Base-by-base conservation (phyloP, 2,797 vertebrate genomes). In the Echeneis naucrates region DNA sequence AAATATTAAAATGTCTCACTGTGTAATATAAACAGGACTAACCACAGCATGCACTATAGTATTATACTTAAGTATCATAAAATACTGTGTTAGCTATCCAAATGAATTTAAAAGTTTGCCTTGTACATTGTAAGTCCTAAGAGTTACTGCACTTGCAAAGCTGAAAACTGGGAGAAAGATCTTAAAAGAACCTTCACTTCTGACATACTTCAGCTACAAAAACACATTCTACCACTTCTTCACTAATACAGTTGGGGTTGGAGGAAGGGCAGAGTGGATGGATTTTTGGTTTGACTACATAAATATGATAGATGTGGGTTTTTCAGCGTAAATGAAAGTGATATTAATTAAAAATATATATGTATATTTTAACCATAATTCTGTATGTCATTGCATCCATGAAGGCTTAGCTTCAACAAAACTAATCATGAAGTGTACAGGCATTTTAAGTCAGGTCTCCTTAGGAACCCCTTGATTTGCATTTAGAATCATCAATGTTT, bases 201-300 rank as follows among this genome's bases (percentile, higher is more conserved):
- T 61, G 33, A 44, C 35, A 63, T 24, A 21, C 12, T 26, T 21
- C 16, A 42, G 2, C 27, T 24, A 13, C 12, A 60, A 27, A 52
- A 45, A 52, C 37, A 17, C 32, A 27, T 44, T 42, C 3, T 53
- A 21, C 53, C 68, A 38, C 47, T 50, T 50, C 19, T 47, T 13
- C 24, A 24, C 23, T 24, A 50, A 50, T 24, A 7, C 21, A 24
- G 5, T 24, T 2, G 1, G 23, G 4, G 21, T 6, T 50, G 2
- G 12, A 12, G 24, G 47, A 24, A 60, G 32, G 33, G 21, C 24
- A 5, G 50, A 14, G 1, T 51, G 24, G 54, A 17, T 51, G 24
- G 54, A 17, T 71, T 19, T 57, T 45, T 53, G 17, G 19, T 78
- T 8, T 35, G 42, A 60, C 27, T 24, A 16, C 35, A 50, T 17